Conservation (phyloP, 2,113 vertebrate species). For the Bubalus kerabau region DNA sequence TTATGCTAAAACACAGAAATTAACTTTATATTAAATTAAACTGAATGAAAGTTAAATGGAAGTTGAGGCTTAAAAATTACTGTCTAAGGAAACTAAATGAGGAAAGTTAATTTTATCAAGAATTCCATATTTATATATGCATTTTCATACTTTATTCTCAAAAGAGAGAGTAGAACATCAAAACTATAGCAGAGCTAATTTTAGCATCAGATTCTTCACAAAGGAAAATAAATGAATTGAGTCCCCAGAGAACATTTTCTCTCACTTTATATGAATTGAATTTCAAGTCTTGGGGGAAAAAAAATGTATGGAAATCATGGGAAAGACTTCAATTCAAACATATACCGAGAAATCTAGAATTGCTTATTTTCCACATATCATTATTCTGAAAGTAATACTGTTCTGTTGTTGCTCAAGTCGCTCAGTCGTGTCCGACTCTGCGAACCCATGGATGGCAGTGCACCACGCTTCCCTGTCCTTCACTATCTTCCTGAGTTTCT, state of each 20-base stretch:
- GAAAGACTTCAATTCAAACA: neutral
- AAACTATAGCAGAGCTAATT: neutral
- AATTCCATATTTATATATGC: neutral
- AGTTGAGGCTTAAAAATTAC: neutral
- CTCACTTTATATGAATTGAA: neutral
- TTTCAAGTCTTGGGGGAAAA: neutral
- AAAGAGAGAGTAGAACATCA: neutral
- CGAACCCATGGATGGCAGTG: rapidly evolving
- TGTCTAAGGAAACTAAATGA: neutral
- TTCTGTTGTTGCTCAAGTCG: neutral
- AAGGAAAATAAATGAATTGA: neutral
- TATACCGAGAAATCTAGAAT: neutral
- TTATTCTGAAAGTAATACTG: neutral
- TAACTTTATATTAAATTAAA: neutral
- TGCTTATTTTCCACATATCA: neutral
- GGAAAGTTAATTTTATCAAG: neutral
- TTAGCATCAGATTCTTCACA: neutral
- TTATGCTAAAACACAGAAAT: neutral
- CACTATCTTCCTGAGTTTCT: neutral
- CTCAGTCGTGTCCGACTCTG: neutral
- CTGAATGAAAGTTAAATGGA: neutral
- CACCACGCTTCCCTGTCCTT: neutral
- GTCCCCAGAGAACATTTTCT: neutral
- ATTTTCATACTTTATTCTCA: neutral
- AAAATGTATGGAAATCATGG: neutral